phyloP scores from a whole-genome alignment of 2,113 vertebrate genomes.

The Parus major region DNA sequence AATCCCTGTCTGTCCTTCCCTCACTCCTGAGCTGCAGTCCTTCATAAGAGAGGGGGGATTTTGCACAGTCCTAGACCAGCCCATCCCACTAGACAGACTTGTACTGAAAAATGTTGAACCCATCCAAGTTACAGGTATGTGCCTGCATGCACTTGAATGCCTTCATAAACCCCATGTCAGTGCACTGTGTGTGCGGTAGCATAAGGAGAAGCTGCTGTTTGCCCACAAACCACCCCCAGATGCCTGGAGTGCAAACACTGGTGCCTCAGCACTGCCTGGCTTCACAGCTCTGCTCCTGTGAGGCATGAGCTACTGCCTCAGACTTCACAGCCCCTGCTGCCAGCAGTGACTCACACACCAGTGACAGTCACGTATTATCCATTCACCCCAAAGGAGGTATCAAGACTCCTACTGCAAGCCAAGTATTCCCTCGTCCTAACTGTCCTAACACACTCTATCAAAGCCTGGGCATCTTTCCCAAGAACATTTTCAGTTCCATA shows the following conservation, averaged over 20 bases:
- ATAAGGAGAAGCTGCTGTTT: neutral
- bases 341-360: neutral
- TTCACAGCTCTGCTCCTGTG: neutral
- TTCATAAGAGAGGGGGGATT: conserved; percentile 84
- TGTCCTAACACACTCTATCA: fast-evolving
- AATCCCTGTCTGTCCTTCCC: conserved; percentile 67
- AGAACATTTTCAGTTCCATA: neutral
- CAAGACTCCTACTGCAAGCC: neutral
- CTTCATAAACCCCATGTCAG: neutral
- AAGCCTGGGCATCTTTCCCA: neutral
- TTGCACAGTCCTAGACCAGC: conserved; percentile 87
- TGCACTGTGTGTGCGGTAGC: fast-evolving
- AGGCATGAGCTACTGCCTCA: neutral
- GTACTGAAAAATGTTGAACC: conserved; percentile 82
- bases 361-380: neutral
- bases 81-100: conserved; percentile 87
- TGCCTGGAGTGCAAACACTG: neutral
- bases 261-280: neutral
- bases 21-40: conserved; percentile 82
- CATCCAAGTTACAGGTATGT: conserved; percentile 56
- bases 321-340: neutral
- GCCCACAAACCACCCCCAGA: neutral
- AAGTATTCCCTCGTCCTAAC: neutral
- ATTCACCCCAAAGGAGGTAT: neutral
- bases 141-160: neutral